Evolutionary conservation across 2,113 vertebrate species (phyloP), one percentile per base, ranked within the genome.

Genomic region (Oryzias curvinotus): DNA sequence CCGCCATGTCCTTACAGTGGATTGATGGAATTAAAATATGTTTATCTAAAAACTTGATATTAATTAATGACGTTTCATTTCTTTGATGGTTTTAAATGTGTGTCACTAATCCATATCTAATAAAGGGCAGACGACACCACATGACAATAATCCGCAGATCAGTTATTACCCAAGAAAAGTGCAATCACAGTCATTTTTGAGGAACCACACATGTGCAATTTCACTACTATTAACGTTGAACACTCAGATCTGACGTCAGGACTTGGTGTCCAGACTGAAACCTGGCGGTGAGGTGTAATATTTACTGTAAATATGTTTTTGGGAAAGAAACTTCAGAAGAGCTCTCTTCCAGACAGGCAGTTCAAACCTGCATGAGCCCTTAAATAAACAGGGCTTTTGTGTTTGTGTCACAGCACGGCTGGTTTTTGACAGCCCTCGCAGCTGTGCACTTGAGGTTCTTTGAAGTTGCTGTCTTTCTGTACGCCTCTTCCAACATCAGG

Each of bases 391-490:
- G 21, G 68, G 55, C 36, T 36, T 36, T 36, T 67, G 57, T 49
- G 53, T 61, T 7, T 48, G 62, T 71, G 69, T 70, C 61, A 67
- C 19, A 46, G 51, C 69, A 46, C 71, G 57, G 52, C 55, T 63
- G 42, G 52, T 75, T 52, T 54, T 47, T 57, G 57, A 72, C 56
- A 65, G 48, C 52, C 59, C 64, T 82, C 59, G 67, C 83, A 89
- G 75, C 85, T 89, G 69, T 78, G 75, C 56, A 61, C 16, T 44
- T 46, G 48, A 57, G 50, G 52, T 17, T 45, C 78, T 90, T 89
- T 89, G 84, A 90, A 81, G 87, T 77, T 62, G 84, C 75, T 47
- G 48, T 86, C 66, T 81, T 54, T 68, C 57, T 75, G 60, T 62
- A 61, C 54, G 63, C 52, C 68, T 73, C 57, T 19, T 64, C 30